These are phyloP conservation scores for Dendropsophus ebraccatus DNA, from an alignment of 2,113 vertebrate genomes.

Conservation along the genomic window DNA sequence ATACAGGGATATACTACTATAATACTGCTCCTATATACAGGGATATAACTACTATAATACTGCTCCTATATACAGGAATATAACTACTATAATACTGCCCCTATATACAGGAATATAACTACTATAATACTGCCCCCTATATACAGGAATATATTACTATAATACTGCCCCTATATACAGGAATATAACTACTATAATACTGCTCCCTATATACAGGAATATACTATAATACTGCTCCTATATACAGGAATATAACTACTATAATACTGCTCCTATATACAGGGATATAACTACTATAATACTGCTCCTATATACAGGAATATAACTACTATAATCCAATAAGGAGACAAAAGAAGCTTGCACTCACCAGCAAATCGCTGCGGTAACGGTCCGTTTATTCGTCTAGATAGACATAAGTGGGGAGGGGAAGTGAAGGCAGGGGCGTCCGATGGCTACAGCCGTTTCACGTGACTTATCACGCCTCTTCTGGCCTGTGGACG, in stretches of 20 bases:
- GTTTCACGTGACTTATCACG: too few species aligned
- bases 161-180: too few species aligned
- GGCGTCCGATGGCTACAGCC: too few species aligned
- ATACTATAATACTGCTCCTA: too few species aligned
- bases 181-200: constrained; percentile 6
- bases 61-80: too few species aligned
- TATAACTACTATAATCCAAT: constrained; percentile 15
- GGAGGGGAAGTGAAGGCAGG: too few species aligned
- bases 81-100: constrained; percentile 2
- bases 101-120: neutral
- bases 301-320: neutral
- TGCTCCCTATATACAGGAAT: neutral
- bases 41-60: constrained; percentile 2
- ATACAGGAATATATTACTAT: neutral
- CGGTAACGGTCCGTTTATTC: too few species aligned
- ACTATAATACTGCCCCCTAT: neutral
- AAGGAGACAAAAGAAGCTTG: too few species aligned
- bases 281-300: constrained; percentile 2
- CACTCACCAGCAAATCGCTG: too few species aligned
- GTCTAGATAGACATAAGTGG: too few species aligned
- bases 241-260: neutral
- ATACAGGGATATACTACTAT: neutral
- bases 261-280: neutral
- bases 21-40: neutral
- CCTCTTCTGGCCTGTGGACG: too few species aligned